Conservation (phyloP, 64 coral and sea anemone genomes). For the Montipora sp. region DNA sequence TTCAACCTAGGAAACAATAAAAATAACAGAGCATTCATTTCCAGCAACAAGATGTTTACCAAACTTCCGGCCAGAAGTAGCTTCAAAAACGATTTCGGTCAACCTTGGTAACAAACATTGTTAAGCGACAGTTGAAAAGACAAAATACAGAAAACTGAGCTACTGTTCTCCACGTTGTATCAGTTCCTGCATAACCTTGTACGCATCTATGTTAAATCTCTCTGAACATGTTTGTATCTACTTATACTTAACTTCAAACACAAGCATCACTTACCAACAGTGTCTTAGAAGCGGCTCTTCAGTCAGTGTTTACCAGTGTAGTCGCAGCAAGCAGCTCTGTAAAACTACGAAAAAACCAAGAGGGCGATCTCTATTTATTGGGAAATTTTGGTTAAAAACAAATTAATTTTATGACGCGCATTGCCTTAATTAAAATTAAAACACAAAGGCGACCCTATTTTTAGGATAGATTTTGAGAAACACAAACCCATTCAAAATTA, state of each 20-base stretch:
- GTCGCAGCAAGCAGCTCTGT: background rate
- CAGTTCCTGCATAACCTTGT: no score
- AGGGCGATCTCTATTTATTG: background rate
- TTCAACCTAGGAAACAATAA: constrained; percentile 1
- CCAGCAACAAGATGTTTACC: background rate
- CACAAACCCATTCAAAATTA: background rate
- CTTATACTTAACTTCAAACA: background rate
- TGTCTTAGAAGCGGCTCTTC: background rate
- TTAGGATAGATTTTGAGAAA: background rate
- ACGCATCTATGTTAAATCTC: background rate
- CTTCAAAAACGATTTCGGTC: background rate
- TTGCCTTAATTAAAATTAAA: no score
- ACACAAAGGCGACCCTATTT: background rate
- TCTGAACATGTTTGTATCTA: background rate
- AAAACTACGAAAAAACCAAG: background rate
- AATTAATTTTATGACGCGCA: no score
- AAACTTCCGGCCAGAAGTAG: background rate
- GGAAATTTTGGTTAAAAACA: no score
- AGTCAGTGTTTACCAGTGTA: background rate
- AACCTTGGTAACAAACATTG: background rate
- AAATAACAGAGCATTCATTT: background rate
- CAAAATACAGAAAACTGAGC: no score
- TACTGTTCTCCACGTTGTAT: no score
- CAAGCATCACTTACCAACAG: background rate
- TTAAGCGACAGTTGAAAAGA: background rate